These are phyloP conservation scores for Cliona cf. orientalis DNA, from an alignment of 37 sponge, comb jelly and placozoan genomes.

Conservation along the genomic window DNA sequence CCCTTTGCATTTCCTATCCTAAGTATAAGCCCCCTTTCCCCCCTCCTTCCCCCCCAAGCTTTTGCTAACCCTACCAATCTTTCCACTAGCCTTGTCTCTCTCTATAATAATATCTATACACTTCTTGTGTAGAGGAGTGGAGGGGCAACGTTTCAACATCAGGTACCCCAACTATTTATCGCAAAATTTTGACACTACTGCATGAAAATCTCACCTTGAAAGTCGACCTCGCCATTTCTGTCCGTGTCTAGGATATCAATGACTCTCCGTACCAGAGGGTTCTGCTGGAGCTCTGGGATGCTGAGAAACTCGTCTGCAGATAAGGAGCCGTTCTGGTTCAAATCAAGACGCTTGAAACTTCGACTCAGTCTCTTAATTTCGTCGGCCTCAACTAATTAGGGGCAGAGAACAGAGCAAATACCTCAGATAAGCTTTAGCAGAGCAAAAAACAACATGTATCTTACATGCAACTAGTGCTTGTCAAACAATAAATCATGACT, in stretches of 20 bases:
- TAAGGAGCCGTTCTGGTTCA: conserved; percentile 95
- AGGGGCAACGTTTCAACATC: background rate
- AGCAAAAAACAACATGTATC: too few relatives aligned
- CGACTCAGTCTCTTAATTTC: conserved; percentile 90
- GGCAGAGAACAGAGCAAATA: background rate
- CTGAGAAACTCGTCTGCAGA: conserved; percentile 96
- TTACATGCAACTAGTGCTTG: too few relatives aligned
- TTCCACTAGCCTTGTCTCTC: too few relatives aligned
- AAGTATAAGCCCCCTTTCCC: too few relatives aligned
- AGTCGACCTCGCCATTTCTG: conserved; percentile 97
- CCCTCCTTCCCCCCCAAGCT: too few relatives aligned
- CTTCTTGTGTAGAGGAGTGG: background rate
- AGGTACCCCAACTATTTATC: background rate
- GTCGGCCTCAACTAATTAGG: conserved; percentile 80
- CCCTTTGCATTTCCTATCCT: too few relatives aligned
- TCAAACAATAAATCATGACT: too few relatives aligned
- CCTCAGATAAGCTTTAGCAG: too few relatives aligned
- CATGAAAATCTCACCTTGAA: conserved; percentile 83
- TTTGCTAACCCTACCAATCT: too few relatives aligned
- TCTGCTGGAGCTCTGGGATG: conserved; percentile 98
- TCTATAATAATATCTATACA: background rate
- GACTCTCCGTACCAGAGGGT: conserved; percentile 96
- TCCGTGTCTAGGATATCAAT: conserved; percentile 98
- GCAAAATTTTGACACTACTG: too few relatives aligned
- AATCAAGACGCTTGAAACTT: conserved; percentile 92